Evolutionary conservation across 2,113 vertebrate genomes (phyloP).

Genomic region (Proteles cristata): DNA sequence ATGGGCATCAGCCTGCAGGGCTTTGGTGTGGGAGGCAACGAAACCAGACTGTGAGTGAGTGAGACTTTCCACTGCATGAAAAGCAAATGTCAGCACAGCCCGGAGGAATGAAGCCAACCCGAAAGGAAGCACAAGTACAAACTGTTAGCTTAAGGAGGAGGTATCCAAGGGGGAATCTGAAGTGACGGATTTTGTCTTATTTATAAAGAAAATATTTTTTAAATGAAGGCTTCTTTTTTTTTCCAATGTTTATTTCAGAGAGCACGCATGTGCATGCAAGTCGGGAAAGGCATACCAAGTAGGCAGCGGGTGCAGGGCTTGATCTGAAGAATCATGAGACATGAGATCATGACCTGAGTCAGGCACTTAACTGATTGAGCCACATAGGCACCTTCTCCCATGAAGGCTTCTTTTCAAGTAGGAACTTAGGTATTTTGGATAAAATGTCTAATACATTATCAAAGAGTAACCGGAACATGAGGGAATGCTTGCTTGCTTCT

Average conservation of each 20-base stretch:
- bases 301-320: too few relatives aligned
- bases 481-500: neutral
- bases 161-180: neutral
- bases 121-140: neutral
- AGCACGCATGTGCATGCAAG: too few relatives aligned
- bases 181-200: neutral
- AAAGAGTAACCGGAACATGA: neutral
- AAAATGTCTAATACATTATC: neutral
- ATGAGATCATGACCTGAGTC: too few relatives aligned
- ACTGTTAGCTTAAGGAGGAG: neutral
- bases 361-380: too few relatives aligned
- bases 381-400: too few relatives aligned
- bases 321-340: too few relatives aligned
- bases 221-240: neutral
- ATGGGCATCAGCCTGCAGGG: neutral
- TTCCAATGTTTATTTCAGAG: too few relatives aligned
- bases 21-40: neutral
- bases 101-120: neutral
- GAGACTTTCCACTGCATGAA: neutral
- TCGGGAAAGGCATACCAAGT: too few relatives aligned
- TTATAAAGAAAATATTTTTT: neutral
- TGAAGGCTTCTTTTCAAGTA: neutral
- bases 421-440: neutral
- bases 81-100: neutral
- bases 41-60: neutral